A percentile compares a stretch with the other conserved stretches of the same genome.
Conservation (phyloP, 2,113 vertebrate species). For the Isichthys henryi region DNA sequence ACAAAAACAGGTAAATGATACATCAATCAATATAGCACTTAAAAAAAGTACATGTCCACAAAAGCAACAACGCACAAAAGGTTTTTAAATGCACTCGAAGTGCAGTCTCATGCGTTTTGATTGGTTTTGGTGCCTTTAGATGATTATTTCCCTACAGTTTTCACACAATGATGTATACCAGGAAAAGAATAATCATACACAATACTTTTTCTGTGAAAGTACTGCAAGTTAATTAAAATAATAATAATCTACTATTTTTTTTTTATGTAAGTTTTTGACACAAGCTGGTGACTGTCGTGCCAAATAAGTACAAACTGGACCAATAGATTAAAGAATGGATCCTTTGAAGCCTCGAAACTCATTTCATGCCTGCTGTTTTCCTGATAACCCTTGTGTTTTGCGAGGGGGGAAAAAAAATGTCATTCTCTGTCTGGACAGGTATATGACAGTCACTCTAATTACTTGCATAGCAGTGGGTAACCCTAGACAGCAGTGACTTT, state of each 20-base stretch:
- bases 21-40: neutral
- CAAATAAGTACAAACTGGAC: neutral
- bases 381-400: slow-evolving; percentile 13
- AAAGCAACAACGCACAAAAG: neutral
- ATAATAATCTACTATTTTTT: neutral
- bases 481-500: slow-evolving; percentile 55
- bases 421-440: slow-evolving; percentile 49
- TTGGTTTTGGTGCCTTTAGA: neutral
- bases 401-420: slow-evolving; percentile 42
- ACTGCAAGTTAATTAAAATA: neutral
- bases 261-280: neutral
- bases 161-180: neutral
- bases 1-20: neutral
- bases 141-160: neutral
- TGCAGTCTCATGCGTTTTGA: neutral
- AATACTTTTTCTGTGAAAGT: neutral
- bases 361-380: slow-evolving; percentile 2
- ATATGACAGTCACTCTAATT: slow-evolving; percentile 59
- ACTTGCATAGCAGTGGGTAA: slow-evolving; percentile 60
- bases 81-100: neutral
- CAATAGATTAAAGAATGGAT: neutral
- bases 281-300: neutral
- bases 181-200: neutral
- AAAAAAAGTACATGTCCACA: neutral
- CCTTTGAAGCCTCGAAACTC: slow-evolving; percentile 1